These are phyloP conservation scores for Clistopyga incitator DNA, from an alignment of 2,888 invertebrate species.

Conservation along the genomic window DNA sequence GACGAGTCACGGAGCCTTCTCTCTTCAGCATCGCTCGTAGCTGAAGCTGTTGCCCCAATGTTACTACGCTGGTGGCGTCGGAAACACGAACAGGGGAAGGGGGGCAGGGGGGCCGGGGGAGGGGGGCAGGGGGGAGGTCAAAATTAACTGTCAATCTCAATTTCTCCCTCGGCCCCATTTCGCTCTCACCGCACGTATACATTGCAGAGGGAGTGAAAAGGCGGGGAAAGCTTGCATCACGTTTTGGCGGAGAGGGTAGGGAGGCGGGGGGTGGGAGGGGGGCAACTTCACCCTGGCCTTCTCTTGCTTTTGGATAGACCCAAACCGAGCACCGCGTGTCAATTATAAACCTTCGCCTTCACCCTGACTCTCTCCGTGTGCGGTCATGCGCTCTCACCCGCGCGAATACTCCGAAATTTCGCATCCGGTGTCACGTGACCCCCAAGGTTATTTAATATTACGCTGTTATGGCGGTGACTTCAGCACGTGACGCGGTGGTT, in stretches of 20 bases:
- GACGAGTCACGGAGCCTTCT: conserved; percentile 42
- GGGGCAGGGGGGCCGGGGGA: conserved; percentile 25
- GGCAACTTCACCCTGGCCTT: conserved; percentile 5
- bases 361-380: conserved; percentile 34
- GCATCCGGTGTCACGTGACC: conserved; percentile 27
- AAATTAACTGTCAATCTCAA: conserved; percentile 85
- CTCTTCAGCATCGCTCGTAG: background rate
- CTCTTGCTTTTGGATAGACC: conserved; percentile 26
- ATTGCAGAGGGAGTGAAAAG: conserved; percentile 54
- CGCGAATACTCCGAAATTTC: conserved; percentile 46
- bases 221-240: conserved; percentile 34
- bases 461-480: background rate
- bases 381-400: conserved; percentile 40
- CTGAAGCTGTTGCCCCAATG: conserved; percentile 57
- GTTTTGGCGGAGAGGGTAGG: too few species aligned
- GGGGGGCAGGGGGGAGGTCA: conserved; percentile 64
- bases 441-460: conserved; percentile 42
- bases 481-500: conserved; percentile 18
- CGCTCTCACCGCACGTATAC: conserved; percentile 71
- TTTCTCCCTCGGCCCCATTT: conserved; percentile 70
- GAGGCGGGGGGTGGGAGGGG: conserved; percentile 19
- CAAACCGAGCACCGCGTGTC: conserved; percentile 66
- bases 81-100: conserved; percentile 28
- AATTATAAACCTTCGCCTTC: conserved; percentile 70
- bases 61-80: conserved; percentile 62